Base-by-base conservation (phyloP, 2,797 vertebrate genomes). In the Poeciliopsis turneri region DNA sequence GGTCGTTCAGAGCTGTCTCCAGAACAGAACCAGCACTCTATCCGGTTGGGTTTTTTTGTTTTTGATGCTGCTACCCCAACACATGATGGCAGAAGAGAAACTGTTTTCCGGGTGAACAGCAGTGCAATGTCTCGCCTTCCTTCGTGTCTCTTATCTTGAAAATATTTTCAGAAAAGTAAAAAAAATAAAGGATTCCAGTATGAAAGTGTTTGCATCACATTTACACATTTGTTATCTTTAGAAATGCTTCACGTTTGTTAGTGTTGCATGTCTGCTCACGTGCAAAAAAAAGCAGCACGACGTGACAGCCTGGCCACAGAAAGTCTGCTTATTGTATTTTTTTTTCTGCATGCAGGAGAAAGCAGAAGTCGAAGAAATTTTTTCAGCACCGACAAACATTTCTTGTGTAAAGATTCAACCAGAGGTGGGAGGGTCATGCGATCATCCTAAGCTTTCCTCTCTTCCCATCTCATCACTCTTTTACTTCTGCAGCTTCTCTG, bases 321-420 rank as follows among this genome's bases (percentile, higher is more conserved):
- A 76, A 47, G 78, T 79, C 76, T 81, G 23, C 20, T 53, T 47
- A 59, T 68, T 41, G 72, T 82, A 2, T 33, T 23, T 51, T 59
- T 78, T 87, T 79, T 87, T 76, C 1, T 49, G 79, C 66, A 68
- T n/a, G 84, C 78, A 88, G 78, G 90, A 90, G 30, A 86, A 78
- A 89, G 90, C 39, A 13, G 90, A 94, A 93, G 92, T 90, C 4
- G 2, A 47, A 68, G 36, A 82, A 59, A 79, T 74, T 57, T 30
- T 74, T 78, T 45, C 59, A 55, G 28, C n/a, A 10, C 78, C 83
- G 84, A 82, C 84, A 33, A 33, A 33, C 33, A 33, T 33, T 33
- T 33, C 2, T 33, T 53, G 45, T 75, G 45, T 71, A 72, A 28
- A 59, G 49, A 55, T 75, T 80, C 74, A 59, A 25, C 78, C 23